Base-by-base conservation (phyloP, 2,113 vertebrate species). In the Pimephales promelas region DNA sequence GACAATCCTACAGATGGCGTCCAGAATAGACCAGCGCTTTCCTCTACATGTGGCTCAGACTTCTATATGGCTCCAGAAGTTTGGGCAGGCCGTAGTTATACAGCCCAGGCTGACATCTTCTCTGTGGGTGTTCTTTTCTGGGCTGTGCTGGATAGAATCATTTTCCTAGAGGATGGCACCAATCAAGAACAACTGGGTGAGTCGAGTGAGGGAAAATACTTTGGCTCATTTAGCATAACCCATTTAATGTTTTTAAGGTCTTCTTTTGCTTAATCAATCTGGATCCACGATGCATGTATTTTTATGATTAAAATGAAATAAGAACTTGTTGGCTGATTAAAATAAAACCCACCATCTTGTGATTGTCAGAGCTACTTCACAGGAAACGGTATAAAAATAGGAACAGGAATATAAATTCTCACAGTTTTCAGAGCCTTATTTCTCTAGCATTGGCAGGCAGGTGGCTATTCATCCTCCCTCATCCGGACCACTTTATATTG, bases 11-110 rank as follows among this genome's bases (percentile, higher is more conserved):
- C 91, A 0, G 92, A 90, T 0, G 91, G 92, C 3, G 92, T 94
- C 68, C 93, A 92, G 84, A 96, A 94, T 91, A 95, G 96, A 77
- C 96, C 95, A 92, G 96, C 95, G 93, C 95, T 99, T 85, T 99
- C 97, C 3, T 99, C 97, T 0, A 97, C 95, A 20, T 99, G 98
- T 0, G 98, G 98, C 88, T 98, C 98, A 0, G 97, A 98, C 87
- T 99, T 99, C 93, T 99, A 98, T 93, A 99, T 99, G 98, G 97
- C 97, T 0, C 98, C 97, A 0, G 98, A 99, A 91, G 97, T 99
- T 85, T 98, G 98, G 97, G 97, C 96, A 4, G 98, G 98, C 16
- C 95, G 95, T 57, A 95, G 92, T 93, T 99, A 99, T 94, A 97
- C 97, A 0, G 97, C 97, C 85, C 98, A 98, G 93, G 98, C 97